Percentiles rank a stretch among this genome's conserved stretches.
Evolutionary conservation across 2,888 invertebrate genomes (phyloP).

Genomic region (Syrista parreyssii): DNA sequence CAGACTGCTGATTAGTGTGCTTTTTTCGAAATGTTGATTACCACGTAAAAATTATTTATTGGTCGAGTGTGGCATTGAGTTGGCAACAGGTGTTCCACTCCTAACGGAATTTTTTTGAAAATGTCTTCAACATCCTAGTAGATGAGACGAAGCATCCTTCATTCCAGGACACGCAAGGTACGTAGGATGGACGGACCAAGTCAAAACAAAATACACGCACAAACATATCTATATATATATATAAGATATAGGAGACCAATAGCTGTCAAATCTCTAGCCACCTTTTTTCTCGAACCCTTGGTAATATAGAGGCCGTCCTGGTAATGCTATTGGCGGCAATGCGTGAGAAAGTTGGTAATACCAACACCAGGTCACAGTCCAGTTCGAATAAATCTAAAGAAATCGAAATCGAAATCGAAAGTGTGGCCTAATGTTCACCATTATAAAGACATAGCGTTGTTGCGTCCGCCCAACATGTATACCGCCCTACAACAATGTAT

Average conservation of each 20-base stretch:
- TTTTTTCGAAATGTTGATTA: not conserved
- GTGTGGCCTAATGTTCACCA: conserved; percentile 11
- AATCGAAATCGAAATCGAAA: conserved; percentile 22
- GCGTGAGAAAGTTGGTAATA: not conserved
- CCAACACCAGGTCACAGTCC: not conserved
- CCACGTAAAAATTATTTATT: not conserved
- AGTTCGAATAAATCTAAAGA: conserved; percentile 19
- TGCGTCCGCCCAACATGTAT: not conserved
- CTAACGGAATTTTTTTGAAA: not conserved
- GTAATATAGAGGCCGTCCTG: not conserved
- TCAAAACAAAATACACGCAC: too few relatives aligned
- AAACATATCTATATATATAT: too few relatives aligned
- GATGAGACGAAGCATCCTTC: not conserved
- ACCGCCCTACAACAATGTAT: not conserved
- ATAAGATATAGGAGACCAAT: not conserved
- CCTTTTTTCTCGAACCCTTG: not conserved
- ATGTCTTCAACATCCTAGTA: not conserved
- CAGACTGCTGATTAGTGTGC: not conserved
- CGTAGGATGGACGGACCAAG: too few relatives aligned
- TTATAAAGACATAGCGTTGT: conserved; percentile 22
- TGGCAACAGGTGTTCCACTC: not conserved
- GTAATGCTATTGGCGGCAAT: not conserved
- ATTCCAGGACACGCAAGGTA: too few relatives aligned
- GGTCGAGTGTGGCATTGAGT: not conserved
- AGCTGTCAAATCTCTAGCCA: not conserved